Evolutionary conservation across 2,888 invertebrate species (phyloP), one percentile per base, ranked within the genome.

Genomic region (Muschampia plurimacula): DNA sequence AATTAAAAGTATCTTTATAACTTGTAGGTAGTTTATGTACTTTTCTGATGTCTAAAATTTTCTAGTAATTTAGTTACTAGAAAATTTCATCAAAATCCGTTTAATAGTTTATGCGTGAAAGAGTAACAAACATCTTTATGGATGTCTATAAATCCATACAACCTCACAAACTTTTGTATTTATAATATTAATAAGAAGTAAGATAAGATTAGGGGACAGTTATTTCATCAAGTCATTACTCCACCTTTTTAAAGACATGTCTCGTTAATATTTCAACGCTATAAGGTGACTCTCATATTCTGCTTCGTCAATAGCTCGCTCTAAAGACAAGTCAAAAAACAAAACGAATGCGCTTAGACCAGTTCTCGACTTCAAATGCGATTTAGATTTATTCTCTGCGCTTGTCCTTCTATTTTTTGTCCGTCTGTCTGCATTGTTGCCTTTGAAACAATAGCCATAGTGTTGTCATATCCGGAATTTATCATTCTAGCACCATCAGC

Each of bases 401-500:
- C 79, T 77, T 82, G 83, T 83, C 84, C 84, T 80, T 68, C 73
- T 66, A 74, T 79, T 79, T 78, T 91, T 92, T 92, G 89, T 92
- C 81, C 82, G 87, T 88, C 88, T 86, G 82, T 83, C 81, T 86
- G 86, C 88, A 93, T 93, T 93, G 93, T 93, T 89, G 82, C 79
- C 81, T 82, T 84, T 90, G 86, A 91, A 90, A 93, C 93, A 94
- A 94, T 93, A 84, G 93, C 83, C 79, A 78, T 81, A 81, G 88
- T 86, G 83, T 85, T 86, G 89, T 89, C 90, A 89, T 91, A 91
- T 93, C 92, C 92, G 90, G 90, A 89, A 88, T 91, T 92, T 90
- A 91, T 93, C 88, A 93, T 92, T 92, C 93, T 88, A 89, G 86
- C 92, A 88, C 92, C 93, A 93, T 93, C 92, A 83, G 84, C 93